Percentiles rank a stretch among this genome's conserved stretches.
Evolutionary conservation across 2,888 invertebrate genomes (phyloP).

Genomic region (Apodemia hepburni): DNA sequence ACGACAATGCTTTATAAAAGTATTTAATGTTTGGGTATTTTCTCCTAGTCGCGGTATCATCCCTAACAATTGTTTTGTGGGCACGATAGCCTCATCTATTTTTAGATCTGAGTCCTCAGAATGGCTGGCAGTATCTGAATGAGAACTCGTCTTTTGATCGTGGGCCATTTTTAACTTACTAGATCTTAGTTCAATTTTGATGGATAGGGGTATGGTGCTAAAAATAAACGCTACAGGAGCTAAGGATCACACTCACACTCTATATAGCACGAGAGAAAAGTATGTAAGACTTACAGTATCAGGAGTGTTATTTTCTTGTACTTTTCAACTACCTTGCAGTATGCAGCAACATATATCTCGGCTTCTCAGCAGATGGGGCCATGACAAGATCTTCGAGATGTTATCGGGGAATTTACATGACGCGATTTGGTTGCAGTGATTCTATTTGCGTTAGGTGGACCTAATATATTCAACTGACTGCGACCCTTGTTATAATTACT

Average conservation of each 20-base stretch:
- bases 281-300: not conserved
- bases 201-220: not conserved
- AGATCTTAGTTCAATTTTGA: not conserved
- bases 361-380: not conserved
- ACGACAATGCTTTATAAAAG: not conserved
- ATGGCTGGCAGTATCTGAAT: not conserved
- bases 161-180: not conserved
- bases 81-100: not conserved
- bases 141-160: no score
- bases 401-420: not conserved
- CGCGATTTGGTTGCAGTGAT: not conserved
- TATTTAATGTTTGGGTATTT: not conserved
- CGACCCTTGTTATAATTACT: not conserved
- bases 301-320: not conserved
- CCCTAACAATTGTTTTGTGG: not conserved
- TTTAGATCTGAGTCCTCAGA: not conserved
- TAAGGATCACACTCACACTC: not conserved
- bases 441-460: not conserved
- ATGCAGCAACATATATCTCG: no score
- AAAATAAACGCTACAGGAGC: not conserved
- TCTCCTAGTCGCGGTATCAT: not conserved
- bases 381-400: not conserved
- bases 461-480: not conserved
- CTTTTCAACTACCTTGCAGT: not conserved
- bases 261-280: not conserved